These are phyloP conservation scores for Harmothoe impar DNA, from an alignment of 2,888 invertebrate genomes.

Conservation along the genomic window DNA sequence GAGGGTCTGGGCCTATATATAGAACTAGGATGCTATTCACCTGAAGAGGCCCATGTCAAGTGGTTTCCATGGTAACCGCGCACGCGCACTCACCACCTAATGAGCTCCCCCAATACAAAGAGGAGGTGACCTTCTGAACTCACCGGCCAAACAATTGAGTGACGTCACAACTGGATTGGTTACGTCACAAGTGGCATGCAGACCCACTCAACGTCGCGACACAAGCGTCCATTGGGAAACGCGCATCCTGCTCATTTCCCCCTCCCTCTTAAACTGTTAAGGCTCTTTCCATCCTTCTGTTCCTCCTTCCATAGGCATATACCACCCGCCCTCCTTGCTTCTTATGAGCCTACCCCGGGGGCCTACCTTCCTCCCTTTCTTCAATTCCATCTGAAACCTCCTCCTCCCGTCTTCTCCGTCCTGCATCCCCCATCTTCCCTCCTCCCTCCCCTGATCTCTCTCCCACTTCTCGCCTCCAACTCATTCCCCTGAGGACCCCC, in stretches of 20 bases:
- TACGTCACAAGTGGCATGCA: neutral
- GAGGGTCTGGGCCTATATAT: neutral
- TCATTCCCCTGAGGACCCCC: neutral
- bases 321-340: neutral
- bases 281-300: neutral
- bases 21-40: neutral
- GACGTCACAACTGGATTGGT: conserved; percentile 23
- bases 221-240: too few species aligned
- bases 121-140: neutral
- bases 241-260: neutral
- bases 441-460: neutral
- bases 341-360: neutral
- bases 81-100: conserved; percentile 8
- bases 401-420: neutral
- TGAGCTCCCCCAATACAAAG: neutral
- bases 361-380: neutral
- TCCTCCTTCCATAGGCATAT: neutral
- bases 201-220: neutral
- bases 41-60: neutral
- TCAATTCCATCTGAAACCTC: neutral
- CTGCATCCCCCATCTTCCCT: neutral
- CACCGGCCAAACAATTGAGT: conserved; percentile 7
- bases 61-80: neutral
- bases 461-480: neutral
- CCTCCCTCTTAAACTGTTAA: neutral